A percentile compares a stretch with the other conserved stretches of the same genome.
phyloP scores from a whole-genome alignment of 2,888 invertebrate species.

The Ochropleura leucogaster region DNA sequence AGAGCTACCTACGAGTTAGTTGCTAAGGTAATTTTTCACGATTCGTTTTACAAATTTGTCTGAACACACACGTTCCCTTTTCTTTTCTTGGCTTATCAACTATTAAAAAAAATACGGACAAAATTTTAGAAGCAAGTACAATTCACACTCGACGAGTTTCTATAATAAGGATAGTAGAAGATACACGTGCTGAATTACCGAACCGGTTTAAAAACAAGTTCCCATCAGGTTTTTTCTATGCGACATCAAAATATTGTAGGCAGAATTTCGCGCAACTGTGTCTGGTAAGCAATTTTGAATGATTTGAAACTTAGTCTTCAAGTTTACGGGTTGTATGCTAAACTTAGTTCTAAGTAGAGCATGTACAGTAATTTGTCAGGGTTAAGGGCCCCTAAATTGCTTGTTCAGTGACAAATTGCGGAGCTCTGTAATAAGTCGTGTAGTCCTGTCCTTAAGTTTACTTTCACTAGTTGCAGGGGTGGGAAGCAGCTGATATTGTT shows the following conservation, averaged over 20 bases:
- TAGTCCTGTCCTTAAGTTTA: slow-evolving; percentile 39
- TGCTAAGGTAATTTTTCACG: neutral
- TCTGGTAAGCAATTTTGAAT: slow-evolving; percentile 34
- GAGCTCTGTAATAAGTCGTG: slow-evolving; percentile 45
- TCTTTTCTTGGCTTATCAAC: slow-evolving; percentile 1
- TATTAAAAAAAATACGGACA: neutral
- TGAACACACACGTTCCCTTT: too few species aligned
- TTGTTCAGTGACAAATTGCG: slow-evolving; percentile 52
- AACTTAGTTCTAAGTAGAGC: slow-evolving; percentile 39
- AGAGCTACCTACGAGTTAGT: neutral
- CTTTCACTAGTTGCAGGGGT: slow-evolving; percentile 37
- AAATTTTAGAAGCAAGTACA: slow-evolving; percentile 6
- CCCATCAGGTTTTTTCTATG: slow-evolving; percentile 37
- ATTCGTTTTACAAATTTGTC: neutral
- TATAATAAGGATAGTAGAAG: slow-evolving; percentile 27
- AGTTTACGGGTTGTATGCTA: slow-evolving; percentile 9
- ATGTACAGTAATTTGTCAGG: slow-evolving; percentile 50
- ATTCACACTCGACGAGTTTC: slow-evolving; percentile 43
- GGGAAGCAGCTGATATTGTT: slow-evolving; percentile 41
- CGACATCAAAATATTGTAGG: slow-evolving; percentile 41
- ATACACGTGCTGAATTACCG: slow-evolving; percentile 42
- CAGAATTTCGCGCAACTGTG: slow-evolving; percentile 36
- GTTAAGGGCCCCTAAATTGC: slow-evolving; percentile 47
- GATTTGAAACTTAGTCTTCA: slow-evolving; percentile 36
- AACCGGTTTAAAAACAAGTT: slow-evolving; percentile 57